Percentiles rank a stretch among this genome's conserved stretches.
Conservation (phyloP, 2,797 vertebrate genomes). For the Mastacembelus armatus region DNA sequence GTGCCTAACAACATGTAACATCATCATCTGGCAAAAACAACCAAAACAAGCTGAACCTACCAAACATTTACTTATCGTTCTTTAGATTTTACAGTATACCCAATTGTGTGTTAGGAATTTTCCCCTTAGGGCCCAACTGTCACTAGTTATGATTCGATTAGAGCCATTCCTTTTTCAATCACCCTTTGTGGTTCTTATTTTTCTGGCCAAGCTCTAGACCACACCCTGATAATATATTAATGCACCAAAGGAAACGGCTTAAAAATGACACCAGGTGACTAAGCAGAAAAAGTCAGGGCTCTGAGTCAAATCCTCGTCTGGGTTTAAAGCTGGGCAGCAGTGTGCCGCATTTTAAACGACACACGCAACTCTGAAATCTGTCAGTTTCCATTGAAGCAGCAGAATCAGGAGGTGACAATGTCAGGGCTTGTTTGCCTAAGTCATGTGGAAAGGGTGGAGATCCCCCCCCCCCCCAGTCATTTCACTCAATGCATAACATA, state of each 20-base stretch:
- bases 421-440: constrained; percentile 40
- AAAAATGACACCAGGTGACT: constrained; percentile 39
- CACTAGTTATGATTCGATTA: constrained; percentile 1
- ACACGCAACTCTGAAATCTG: constrained; percentile 6
- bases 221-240: constrained; percentile 52
- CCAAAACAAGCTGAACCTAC: not conserved
- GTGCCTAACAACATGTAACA: constrained; percentile 50
- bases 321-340: not conserved
- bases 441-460: constrained; percentile 32
- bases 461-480: not conserved
- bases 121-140: constrained; percentile 44
- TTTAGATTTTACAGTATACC: not conserved
- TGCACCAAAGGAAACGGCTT: not conserved
- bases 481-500: not conserved
- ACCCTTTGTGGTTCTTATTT: constrained; percentile 14
- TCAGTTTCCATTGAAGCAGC: constrained; percentile 22
- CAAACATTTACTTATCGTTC: not conserved
- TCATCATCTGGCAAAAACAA: constrained; percentile 29
- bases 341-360: not conserved
- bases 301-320: constrained; percentile 19
- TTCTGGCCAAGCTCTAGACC: constrained; percentile 11
- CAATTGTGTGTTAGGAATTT: constrained; percentile 6
- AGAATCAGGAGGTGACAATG: constrained; percentile 29
- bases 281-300: constrained; percentile 27
- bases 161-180: constrained; percentile 7